Evolutionary conservation across 1,140 invertebrate species (phyloP).

Genomic region (Pararge aegeria): DNA sequence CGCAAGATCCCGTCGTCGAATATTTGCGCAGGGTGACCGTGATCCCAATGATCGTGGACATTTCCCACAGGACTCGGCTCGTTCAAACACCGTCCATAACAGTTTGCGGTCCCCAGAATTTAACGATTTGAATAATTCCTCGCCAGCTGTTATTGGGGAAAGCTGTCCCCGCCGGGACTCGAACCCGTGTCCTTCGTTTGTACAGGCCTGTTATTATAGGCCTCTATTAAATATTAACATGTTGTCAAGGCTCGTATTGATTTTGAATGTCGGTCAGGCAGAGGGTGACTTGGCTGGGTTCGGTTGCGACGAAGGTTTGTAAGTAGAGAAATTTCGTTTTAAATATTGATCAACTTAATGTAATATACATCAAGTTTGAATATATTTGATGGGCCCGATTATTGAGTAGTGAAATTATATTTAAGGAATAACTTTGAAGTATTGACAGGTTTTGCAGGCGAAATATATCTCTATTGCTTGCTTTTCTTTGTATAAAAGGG

Average conservation of each 20-base stretch:
- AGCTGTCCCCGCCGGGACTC: conserved; percentile 20
- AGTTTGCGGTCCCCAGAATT: background rate
- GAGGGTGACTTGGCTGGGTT: background rate
- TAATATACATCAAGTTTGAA: no score
- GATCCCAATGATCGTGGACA: conserved; percentile 17
- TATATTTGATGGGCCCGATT: no score
- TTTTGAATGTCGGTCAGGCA: conserved; percentile 1
- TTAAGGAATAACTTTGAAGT: no score
- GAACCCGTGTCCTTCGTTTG: conserved; percentile 28
- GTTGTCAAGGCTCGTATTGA: conserved; percentile 12
- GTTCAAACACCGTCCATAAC: conserved; percentile 2
- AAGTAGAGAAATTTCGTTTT: background rate
- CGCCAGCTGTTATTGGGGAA: conserved; percentile 22
- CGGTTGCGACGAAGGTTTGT: background rate
- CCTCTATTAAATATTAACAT: conserved; percentile 32
- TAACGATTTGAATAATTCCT: conserved; percentile 32
- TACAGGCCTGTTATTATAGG: conserved; percentile 24
- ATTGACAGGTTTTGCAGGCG: no score
- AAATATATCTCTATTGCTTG: no score
- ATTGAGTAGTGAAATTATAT: no score
- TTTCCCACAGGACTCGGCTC: conserved; percentile 4
- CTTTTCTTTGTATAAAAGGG: no score
- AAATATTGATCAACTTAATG: background rate
- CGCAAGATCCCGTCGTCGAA: background rate
- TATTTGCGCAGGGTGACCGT: conserved; percentile 22